These are phyloP conservation scores for Bathynomus jamesi DNA, from an alignment of 1,140 invertebrate species.

Conservation along the genomic window DNA sequence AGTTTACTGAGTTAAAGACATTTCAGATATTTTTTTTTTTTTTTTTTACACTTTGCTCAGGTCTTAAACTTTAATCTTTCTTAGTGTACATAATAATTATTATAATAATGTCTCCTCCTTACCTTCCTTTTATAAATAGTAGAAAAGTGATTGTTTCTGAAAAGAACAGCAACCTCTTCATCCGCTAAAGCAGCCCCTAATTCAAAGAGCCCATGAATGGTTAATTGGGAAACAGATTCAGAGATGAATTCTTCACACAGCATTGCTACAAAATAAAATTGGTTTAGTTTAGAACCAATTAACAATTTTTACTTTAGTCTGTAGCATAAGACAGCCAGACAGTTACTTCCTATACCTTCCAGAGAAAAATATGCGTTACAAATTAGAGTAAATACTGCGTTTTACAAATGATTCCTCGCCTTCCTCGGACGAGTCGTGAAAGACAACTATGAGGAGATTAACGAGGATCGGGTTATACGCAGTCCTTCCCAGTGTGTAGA, in stretches of 20 bases:
- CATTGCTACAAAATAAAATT: slow-evolving; percentile 41
- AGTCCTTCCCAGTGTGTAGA: too few species aligned
- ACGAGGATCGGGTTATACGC: too few species aligned
- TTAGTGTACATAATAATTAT: too few species aligned
- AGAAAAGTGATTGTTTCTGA: slow-evolving; percentile 57
- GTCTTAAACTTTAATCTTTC: too few species aligned
- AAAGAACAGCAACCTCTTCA: slow-evolving; percentile 52
- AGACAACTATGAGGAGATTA: too few species aligned
- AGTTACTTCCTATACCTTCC: not conserved
- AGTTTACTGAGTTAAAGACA: not conserved
- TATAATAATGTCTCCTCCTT: too few species aligned
- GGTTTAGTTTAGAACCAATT: not conserved
- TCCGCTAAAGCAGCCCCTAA: slow-evolving; percentile 47
- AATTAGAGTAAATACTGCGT: not conserved
- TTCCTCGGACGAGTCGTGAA: too few species aligned
- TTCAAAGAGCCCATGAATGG: slow-evolving; percentile 52
- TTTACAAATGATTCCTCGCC: not conserved
- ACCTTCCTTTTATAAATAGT: slow-evolving; percentile 52
- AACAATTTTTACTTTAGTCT: not conserved
- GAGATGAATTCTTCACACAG: slow-evolving; percentile 53
- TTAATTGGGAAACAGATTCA: slow-evolving; percentile 51
- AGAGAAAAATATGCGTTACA: not conserved
- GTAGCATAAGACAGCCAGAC: not conserved
- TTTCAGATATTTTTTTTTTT: too few species aligned
- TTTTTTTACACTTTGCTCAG: too few species aligned